phyloP scores from a whole-genome alignment of 2,888 invertebrate species.

The Chrysotoxum bicinctum region DNA sequence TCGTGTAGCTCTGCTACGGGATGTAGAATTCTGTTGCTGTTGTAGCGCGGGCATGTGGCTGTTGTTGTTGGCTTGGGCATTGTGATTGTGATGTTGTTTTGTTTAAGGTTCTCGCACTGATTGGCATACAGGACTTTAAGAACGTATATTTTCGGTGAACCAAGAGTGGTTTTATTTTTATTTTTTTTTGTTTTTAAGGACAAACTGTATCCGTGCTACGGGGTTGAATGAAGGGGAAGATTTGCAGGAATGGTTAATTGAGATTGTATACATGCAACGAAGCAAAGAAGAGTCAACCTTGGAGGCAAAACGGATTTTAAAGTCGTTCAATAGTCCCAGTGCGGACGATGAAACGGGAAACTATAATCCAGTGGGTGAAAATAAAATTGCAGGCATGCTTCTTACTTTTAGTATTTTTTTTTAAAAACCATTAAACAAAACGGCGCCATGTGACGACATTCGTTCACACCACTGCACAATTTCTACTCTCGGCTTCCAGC shows the following conservation, averaged over 20 bases:
- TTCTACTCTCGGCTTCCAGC: too few species aligned
- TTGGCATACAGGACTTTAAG: constrained; percentile 60
- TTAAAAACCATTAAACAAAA: too few species aligned
- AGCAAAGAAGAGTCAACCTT: background rate
- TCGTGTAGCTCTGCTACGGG: background rate
- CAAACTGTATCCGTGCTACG: background rate
- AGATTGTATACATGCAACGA: background rate
- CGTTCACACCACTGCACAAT: too few species aligned
- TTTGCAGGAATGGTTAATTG: background rate
- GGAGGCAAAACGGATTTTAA: too few species aligned
- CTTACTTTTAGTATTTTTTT: too few species aligned
- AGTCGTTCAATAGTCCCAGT: background rate
- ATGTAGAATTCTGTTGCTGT: background rate
- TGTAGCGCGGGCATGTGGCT: background rate
- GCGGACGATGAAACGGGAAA: too few species aligned
- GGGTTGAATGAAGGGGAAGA: background rate
- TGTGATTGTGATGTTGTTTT: constrained; percentile 69
- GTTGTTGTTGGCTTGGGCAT: constrained; percentile 8
- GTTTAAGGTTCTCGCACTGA: constrained; percentile 69
- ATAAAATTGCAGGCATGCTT: too few species aligned
- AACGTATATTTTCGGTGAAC: constrained; percentile 18
- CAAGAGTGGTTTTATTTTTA: background rate
- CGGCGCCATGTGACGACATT: too few species aligned
- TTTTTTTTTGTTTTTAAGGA: background rate
- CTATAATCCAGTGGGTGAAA: too few species aligned